Evolutionary conservation across 2,797 vertebrate genomes (phyloP), one percentile per base, ranked within the genome.

Genomic region (Leuciscus waleckii): DNA sequence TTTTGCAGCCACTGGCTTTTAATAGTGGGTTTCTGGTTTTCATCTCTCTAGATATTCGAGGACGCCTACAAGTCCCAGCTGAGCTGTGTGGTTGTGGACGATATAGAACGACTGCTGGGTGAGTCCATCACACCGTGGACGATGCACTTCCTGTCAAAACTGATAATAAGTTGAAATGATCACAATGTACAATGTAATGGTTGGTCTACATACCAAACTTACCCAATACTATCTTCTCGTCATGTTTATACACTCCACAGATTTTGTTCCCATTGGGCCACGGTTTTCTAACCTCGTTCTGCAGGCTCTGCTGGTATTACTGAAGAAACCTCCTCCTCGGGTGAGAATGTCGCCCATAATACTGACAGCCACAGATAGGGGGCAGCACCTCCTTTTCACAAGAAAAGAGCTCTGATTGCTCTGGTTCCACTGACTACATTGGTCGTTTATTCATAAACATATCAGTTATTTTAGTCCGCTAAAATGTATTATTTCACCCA

Each of bases 31-130:
- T 69, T 29, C 46, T 74, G 29, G 29, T 51, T 68, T 74, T 79
- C 82, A 32, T 77, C 11, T 87, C 16, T 92, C 21, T 68, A 99
- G 98, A 97, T 99, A 91, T 99, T 99, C 90, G 98, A 99, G 85
- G 98, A 99, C 75, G 98, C 98, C 0, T 98, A 99, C 92, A 99
- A 99, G 92, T 99, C 98, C 80, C 98, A 99, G 89, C 96, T 99
- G 91, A 99, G 98, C 93, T 99, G 98, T 82, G 96, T 99, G 79
- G 96, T 99, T 1, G 97, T 99, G 88, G 98, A 99, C 0, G 98
- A 99, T 92, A 98, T 99, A 8, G 98, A 99, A 83, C 95, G 98
- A 5, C 94, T 99, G 71, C 87, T 99, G 75, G 98, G 98, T 99
- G 89, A 97, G 96, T 88, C 1, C 0, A 46, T 56, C 16, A 16